Percentiles rank a stretch among this genome's conserved stretches.
These are phyloP conservation scores for Apodemus sylvaticus DNA, from an alignment of 2,113 vertebrate species.

Conservation along the genomic window DNA sequence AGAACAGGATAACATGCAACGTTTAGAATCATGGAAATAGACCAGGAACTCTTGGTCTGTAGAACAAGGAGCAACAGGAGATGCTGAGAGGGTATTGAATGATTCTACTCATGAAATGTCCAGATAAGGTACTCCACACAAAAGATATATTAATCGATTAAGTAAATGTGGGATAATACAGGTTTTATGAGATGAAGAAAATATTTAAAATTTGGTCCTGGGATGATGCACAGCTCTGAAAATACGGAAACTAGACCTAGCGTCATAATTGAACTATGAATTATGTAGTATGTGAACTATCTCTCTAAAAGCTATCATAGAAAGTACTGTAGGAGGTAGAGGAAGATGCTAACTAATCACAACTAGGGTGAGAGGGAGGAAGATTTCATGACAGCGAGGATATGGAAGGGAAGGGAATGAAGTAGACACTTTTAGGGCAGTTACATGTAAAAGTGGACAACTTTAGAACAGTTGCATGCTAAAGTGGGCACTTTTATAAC, in stretches of 20 bases:
- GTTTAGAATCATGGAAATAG: constrained; percentile 1
- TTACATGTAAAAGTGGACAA: background rate
- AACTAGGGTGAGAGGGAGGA: background rate
- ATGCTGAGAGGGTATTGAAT: background rate
- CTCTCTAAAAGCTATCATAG: background rate
- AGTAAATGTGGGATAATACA: background rate
- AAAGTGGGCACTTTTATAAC: background rate
- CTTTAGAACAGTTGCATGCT: no score
- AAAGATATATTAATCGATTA: background rate
- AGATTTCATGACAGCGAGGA: background rate
- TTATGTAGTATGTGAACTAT: background rate
- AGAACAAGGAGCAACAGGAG: background rate
- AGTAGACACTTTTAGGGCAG: background rate
- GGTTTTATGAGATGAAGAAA: background rate
- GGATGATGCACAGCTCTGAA: background rate
- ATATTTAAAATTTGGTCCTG: constrained; percentile 9
- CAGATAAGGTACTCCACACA: background rate
- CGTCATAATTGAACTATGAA: background rate
- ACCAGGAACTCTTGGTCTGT: background rate
- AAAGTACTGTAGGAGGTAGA: background rate
- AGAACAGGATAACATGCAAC: background rate
- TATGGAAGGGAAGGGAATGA: background rate
- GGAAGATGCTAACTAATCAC: background rate
- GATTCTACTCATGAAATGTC: background rate
- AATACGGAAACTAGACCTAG: background rate